phyloP scores from a whole-genome alignment of 2,888 invertebrate genomes.

The Agriopis aurantiaria region DNA sequence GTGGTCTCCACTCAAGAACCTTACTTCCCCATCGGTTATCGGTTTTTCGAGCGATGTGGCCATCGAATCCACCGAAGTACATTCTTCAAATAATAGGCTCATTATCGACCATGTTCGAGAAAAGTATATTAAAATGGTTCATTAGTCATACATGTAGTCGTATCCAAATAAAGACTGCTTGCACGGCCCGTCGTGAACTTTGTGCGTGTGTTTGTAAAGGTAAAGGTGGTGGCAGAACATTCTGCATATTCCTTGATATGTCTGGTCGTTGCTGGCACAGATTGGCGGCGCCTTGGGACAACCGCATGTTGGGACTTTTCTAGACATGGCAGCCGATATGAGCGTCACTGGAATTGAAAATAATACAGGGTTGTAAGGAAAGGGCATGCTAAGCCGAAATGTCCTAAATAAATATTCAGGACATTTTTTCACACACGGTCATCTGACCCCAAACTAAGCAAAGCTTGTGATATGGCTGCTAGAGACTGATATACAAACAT shows the following conservation, averaged over 20 bases:
- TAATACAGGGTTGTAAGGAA: neutral
- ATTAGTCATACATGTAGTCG: conserved; percentile 2
- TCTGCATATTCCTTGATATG: conserved; percentile 13
- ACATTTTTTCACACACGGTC: too few species aligned
- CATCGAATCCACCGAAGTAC: too few species aligned
- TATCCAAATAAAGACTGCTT: neutral
- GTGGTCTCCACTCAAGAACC: too few species aligned
- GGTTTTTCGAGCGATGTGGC: too few species aligned
- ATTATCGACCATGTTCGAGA: too few species aligned
- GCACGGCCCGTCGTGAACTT: conserved; percentile 14
- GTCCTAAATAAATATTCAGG: too few species aligned
- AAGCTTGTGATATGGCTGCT: too few species aligned
- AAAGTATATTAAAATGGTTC: neutral
- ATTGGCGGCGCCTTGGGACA: neutral
- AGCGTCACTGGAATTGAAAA: neutral
- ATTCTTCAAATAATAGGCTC: too few species aligned
- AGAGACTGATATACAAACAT: too few species aligned
- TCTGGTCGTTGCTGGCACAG: conserved; percentile 22
- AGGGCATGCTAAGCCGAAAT: too few species aligned
- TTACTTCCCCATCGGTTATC: too few species aligned
- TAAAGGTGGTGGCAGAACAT: conserved; percentile 18
- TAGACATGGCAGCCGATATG: neutral
- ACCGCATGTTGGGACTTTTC: conserved; percentile 1
- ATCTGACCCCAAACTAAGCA: too few species aligned
- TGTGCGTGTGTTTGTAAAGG: conserved; percentile 8